phyloP scores from a whole-genome alignment of 2,113 vertebrate species.

The Laticauda colubrina region DNA sequence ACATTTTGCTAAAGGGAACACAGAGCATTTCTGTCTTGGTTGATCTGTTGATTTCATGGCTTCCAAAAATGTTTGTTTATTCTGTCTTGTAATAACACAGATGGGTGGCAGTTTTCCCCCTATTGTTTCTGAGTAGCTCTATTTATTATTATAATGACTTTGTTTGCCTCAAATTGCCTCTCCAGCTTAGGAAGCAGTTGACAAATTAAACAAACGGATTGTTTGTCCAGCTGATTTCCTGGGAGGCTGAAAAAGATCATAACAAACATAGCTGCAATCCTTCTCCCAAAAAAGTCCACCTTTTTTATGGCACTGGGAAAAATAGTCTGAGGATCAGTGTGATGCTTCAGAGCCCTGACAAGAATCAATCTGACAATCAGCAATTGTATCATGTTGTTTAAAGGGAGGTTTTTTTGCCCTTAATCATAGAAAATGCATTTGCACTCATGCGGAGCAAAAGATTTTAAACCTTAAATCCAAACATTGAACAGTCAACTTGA shows the following conservation, averaged over 20 bases:
- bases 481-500: neutral
- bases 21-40: neutral
- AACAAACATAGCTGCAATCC: neutral
- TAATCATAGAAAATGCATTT: neutral
- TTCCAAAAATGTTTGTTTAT: neutral
- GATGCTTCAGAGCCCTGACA: neutral
- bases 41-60: neutral
- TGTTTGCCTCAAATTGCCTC: neutral
- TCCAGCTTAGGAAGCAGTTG: neutral
- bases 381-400: neutral
- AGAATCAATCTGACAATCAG: neutral
- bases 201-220: neutral
- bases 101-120: neutral
- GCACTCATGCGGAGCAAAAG: rapidly evolving
- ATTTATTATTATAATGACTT: neutral
- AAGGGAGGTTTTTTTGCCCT: neutral
- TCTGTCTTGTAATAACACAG: neutral
- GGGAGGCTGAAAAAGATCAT: neutral
- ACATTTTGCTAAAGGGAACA: neutral
- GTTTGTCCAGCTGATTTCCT: neutral
- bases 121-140: neutral
- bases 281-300: neutral
- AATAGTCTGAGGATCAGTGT: neutral
- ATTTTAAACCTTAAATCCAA: neutral
- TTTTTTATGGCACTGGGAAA: neutral